phyloP scores from a whole-genome alignment of 2,888 invertebrate genomes.

The Rhaphigaster nebulosa region DNA sequence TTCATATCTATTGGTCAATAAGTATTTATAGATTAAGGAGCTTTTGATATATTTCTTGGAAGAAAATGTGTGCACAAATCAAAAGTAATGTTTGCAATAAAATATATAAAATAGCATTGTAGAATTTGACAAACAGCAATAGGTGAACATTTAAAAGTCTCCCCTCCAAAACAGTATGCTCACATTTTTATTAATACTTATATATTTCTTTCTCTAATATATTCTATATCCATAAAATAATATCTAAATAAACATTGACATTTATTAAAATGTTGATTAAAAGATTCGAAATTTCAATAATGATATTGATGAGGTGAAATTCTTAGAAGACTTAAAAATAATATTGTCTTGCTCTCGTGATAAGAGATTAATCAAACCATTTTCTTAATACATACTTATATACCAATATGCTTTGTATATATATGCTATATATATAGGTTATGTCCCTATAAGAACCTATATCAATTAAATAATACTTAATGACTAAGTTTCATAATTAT shows the following conservation, averaged over 20 bases:
- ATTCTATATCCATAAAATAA: slow-evolving; percentile 32
- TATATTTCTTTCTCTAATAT: neutral
- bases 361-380: slow-evolving; percentile 53
- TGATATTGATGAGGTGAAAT: slow-evolving; percentile 44
- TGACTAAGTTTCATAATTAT: slow-evolving; percentile 56
- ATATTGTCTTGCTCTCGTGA: slow-evolving; percentile 57
- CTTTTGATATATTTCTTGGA: slow-evolving; percentile 42
- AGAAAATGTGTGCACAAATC: slow-evolving; percentile 21
- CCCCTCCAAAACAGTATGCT: neutral
- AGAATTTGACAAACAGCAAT: slow-evolving; percentile 9
- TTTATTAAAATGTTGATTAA: slow-evolving; percentile 36
- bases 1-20: slow-evolving; percentile 50
- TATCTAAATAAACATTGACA: slow-evolving; percentile 5
- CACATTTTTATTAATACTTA: neutral
- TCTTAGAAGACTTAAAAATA: slow-evolving; percentile 57
- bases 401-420: slow-evolving; percentile 13
- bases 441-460: slow-evolving; percentile 47
- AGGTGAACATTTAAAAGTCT: neutral
- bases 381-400: slow-evolving; percentile 47
- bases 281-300: neutral
- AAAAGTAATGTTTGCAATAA: slow-evolving; percentile 46
- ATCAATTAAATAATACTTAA: slow-evolving; percentile 57
- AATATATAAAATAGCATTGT: slow-evolving; percentile 35
- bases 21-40: neutral
- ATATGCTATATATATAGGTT: slow-evolving; percentile 40